Conservation (phyloP, 2,113 vertebrate genomes). For the Esox niger region DNA sequence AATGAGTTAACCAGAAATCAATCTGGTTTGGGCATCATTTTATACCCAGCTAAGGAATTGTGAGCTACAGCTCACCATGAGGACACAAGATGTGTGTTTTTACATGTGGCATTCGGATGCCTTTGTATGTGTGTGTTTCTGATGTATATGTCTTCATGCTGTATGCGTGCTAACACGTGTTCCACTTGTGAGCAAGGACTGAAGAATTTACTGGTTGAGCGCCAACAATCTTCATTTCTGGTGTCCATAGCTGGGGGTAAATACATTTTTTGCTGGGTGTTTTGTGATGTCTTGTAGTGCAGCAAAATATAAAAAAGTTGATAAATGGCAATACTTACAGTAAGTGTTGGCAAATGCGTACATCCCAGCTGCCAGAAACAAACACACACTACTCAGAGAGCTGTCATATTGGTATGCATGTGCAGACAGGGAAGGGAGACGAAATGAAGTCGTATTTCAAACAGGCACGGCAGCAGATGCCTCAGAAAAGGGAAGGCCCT, state of each 20-base stretch:
- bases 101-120: too few relatives aligned
- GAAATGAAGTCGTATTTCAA: conserved; percentile 19
- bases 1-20: too few relatives aligned
- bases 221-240: background rate
- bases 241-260: too few relatives aligned
- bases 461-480: background rate
- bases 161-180: background rate
- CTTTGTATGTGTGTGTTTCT: background rate
- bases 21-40: too few relatives aligned
- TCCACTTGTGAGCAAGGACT: background rate
- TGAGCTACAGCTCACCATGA: too few relatives aligned
- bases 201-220: background rate
- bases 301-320: background rate
- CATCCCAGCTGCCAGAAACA: conserved; percentile 6
- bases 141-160: background rate
- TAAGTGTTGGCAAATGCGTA: conserved; percentile 6
- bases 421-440: conserved; percentile 32
- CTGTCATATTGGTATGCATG: conserved; percentile 27
- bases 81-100: too few relatives aligned
- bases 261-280: background rate
- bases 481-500: conserved; percentile 12
- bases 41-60: too few relatives aligned
- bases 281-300: background rate
- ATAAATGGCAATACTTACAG: conserved; percentile 8
- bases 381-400: conserved; percentile 9